Conservation (phyloP, 2,888 invertebrate genomes). For the Lycocerus yunnanus region DNA sequence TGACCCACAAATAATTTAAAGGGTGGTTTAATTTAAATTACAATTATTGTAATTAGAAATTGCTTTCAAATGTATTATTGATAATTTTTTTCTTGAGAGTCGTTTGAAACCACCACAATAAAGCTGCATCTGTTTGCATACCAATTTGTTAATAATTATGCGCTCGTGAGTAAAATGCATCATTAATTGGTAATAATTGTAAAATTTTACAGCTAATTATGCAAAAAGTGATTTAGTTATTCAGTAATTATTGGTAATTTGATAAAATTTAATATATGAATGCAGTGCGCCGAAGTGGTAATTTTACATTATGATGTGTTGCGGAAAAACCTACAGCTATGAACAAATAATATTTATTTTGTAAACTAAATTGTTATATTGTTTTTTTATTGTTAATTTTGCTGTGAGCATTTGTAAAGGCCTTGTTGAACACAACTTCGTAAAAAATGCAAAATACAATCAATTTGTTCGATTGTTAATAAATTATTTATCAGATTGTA, state of each 20-base stretch:
- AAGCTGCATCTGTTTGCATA: background rate
- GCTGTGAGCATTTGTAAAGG: background rate
- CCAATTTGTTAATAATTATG: background rate
- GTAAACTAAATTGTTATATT: background rate
- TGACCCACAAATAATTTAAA: slow-evolving; percentile 35
- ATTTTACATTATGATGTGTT: background rate
- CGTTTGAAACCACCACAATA: slow-evolving; percentile 30
- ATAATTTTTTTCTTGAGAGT: slow-evolving; percentile 33
- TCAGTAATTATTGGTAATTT: background rate
- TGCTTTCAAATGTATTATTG: slow-evolving; percentile 33
- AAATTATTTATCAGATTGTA: background rate
- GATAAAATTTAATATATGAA: background rate
- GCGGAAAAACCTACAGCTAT: background rate
- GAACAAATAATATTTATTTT: background rate
- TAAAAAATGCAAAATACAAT: background rate
- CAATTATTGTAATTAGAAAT: slow-evolving; percentile 34
- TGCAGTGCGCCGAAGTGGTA: background rate
- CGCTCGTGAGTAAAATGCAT: background rate
- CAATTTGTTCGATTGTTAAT: background rate
- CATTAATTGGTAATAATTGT: background rate
- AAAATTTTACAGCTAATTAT: background rate
- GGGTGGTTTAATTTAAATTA: slow-evolving; percentile 37
- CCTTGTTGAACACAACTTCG: background rate
- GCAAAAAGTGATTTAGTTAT: background rate
- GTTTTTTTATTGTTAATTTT: background rate